phyloP scores from a whole-genome alignment of 30 jellyfish, hydroid and myxozoan genomes.

The Phacellophora camtschatica region DNA sequence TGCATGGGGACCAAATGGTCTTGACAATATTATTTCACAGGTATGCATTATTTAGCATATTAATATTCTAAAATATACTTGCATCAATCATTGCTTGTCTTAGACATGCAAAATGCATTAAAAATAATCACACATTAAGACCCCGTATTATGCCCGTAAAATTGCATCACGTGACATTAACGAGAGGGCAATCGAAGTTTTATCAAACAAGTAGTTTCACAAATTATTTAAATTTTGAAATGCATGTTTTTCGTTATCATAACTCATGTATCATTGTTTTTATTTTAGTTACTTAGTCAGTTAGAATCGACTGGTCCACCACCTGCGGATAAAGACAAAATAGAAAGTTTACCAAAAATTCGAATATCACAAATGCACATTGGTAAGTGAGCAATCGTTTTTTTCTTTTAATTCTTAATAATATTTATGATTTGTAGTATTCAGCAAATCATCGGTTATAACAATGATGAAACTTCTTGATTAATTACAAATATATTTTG shows the following conservation, averaged over 20 bases:
- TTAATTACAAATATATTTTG: too few relatives aligned
- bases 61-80: neutral
- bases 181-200: too few relatives aligned
- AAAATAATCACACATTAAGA: too few relatives aligned
- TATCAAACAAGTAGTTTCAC: too few relatives aligned
- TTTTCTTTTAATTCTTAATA: neutral
- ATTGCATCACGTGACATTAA: too few relatives aligned
- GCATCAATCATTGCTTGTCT: neutral
- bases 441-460: too few relatives aligned
- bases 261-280: neutral
- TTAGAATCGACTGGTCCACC: conserved; percentile 95
- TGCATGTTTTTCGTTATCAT: neutral
- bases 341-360: conserved; percentile 61
- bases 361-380: conserved; percentile 59
- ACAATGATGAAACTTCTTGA: too few relatives aligned
- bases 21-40: conserved; percentile 93
- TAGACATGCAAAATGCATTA: neutral
- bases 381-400: conserved; percentile 57
- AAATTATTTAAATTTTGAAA: too few relatives aligned
- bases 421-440: neutral
- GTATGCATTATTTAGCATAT: conserved; percentile 13
- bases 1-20: conserved; percentile 99
- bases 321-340: conserved; percentile 86
- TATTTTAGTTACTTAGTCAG: conserved; percentile 77
- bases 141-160: too few relatives aligned